These are phyloP conservation scores for Agrilus biguttatus DNA, from an alignment of 2,888 invertebrate genomes.

Conservation along the genomic window DNA sequence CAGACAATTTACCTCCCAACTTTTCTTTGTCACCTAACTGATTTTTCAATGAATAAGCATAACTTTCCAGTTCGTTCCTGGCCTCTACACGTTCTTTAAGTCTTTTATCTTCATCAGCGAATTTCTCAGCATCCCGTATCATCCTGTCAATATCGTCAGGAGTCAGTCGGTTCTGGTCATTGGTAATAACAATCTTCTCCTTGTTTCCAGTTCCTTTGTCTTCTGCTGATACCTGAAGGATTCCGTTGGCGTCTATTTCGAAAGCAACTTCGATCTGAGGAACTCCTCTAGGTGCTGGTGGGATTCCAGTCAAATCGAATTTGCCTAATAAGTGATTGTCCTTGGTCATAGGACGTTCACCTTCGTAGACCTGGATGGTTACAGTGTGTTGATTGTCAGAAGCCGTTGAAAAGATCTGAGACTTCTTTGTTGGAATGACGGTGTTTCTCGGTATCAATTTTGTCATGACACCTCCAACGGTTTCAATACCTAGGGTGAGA, in stretches of 20 bases:
- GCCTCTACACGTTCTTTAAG: slow-evolving; percentile 91
- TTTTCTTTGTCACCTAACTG: slow-evolving; percentile 95
- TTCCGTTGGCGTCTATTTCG: slow-evolving; percentile 90
- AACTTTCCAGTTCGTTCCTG: slow-evolving; percentile 92
- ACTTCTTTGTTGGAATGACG: slow-evolving; percentile 98
- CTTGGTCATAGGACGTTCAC: slow-evolving; percentile 99
- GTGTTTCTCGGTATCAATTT: slow-evolving; percentile 96
- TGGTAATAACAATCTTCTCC: slow-evolving; percentile 97
- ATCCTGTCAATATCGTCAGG: slow-evolving; percentile 98
- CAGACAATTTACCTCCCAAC: slow-evolving; percentile 77
- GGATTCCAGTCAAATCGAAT: slow-evolving; percentile 94
- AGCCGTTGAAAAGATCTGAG: slow-evolving; percentile 98
- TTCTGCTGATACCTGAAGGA: slow-evolving; percentile 91
- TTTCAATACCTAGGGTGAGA: slow-evolving; percentile 98
- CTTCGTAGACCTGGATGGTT: slow-evolving; percentile 97
- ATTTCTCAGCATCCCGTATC: slow-evolving; percentile 98
- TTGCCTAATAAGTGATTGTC: slow-evolving; percentile 98
- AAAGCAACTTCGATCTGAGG: slow-evolving; percentile 92
- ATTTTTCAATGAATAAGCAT: slow-evolving; percentile 95
- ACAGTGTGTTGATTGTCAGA: slow-evolving; percentile 99
- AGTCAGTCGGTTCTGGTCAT: slow-evolving; percentile 91
- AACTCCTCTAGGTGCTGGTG: slow-evolving; percentile 85
- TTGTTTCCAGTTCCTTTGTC: slow-evolving; percentile 98
- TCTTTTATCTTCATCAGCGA: slow-evolving; percentile 97
- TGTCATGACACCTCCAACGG: slow-evolving; percentile 99